These are phyloP conservation scores for Drosophila jambulina DNA, from an alignment of 1,140 invertebrate species.

Conservation along the genomic window DNA sequence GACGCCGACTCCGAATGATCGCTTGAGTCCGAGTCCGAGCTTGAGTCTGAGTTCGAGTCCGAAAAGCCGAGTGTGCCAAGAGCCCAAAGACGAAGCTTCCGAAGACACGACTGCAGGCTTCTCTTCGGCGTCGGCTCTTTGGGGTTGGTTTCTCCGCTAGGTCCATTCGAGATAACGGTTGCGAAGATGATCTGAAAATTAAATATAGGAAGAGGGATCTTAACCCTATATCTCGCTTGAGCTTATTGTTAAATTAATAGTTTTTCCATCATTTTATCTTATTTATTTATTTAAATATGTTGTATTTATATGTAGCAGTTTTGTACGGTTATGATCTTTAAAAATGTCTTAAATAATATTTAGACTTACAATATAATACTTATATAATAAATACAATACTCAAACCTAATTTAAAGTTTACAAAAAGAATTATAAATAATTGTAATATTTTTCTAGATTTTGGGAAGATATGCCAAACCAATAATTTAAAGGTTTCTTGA, in stretches of 20 bases:
- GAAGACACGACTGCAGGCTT: constrained; percentile 29
- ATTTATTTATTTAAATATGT: not conserved
- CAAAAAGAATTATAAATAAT: not conserved
- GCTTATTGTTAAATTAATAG: too few species aligned
- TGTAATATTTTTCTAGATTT: not conserved
- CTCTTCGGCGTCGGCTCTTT: constrained; percentile 10
- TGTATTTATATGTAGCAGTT: not conserved
- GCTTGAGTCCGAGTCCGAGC: constrained; percentile 18
- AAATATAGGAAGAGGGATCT: not conserved
- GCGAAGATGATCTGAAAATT: not conserved
- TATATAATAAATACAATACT: not conserved
- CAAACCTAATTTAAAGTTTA: not conserved
- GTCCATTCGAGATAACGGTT: not conserved
- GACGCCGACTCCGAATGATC: constrained; percentile 17
- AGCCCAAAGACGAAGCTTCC: constrained; percentile 17
- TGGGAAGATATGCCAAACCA: not conserved
- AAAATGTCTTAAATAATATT: not conserved
- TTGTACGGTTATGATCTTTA: too few species aligned
- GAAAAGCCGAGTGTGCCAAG: constrained; percentile 11
- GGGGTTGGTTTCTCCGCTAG: constrained; percentile 6
- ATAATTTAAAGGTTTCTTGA: not conserved
- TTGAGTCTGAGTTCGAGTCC: constrained; percentile 13
- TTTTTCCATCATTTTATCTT: not conserved
- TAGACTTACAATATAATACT: not conserved
- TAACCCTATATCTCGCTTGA: not conserved